phyloP scores from a whole-genome alignment of 2,113 vertebrate species.

The Labeo rohita region DNA sequence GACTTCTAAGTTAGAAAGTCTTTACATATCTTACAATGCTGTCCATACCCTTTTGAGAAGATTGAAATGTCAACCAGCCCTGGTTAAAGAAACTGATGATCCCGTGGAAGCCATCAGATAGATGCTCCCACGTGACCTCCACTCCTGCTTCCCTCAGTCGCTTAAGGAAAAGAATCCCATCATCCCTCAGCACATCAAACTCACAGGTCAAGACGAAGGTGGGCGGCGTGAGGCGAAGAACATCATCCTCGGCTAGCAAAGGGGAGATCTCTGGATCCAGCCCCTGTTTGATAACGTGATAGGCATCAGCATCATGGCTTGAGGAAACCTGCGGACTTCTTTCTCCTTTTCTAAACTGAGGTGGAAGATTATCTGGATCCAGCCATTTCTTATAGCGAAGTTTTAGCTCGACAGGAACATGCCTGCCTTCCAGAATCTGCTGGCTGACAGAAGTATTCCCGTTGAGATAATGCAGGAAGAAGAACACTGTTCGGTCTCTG shows the following conservation, averaged over 20 bases:
- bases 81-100: slow-evolving; percentile 72
- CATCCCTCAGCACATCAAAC: slow-evolving; percentile 81
- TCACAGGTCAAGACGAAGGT: slow-evolving; percentile 86
- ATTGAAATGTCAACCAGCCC: slow-evolving; percentile 72
- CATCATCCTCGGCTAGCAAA: slow-evolving; percentile 69
- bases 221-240: slow-evolving; percentile 71
- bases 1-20: slow-evolving; percentile 60
- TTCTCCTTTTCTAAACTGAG: slow-evolving; percentile 71
- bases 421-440: slow-evolving; percentile 71
- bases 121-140: slow-evolving; percentile 79
- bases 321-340: slow-evolving; percentile 39
- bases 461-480: slow-evolving; percentile 69
- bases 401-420: slow-evolving; percentile 75
- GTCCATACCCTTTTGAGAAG: slow-evolving; percentile 73
- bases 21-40: slow-evolving; percentile 75
- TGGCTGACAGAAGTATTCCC: slow-evolving; percentile 67
- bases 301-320: slow-evolving; percentile 69
- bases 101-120: slow-evolving; percentile 81
- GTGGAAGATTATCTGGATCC: slow-evolving; percentile 74
- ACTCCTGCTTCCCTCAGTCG: slow-evolving; percentile 78
- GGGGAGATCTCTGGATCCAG: slow-evolving; percentile 74
- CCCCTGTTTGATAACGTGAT: slow-evolving; percentile 58
- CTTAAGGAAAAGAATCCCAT: slow-evolving; percentile 84
- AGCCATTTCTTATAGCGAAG: slow-evolving; percentile 77
- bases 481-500: slow-evolving; percentile 67